These are phyloP conservation scores for Lepilemur septentrionalis DNA, from an alignment of 2,797 vertebrate genomes.

Conservation along the genomic window DNA sequence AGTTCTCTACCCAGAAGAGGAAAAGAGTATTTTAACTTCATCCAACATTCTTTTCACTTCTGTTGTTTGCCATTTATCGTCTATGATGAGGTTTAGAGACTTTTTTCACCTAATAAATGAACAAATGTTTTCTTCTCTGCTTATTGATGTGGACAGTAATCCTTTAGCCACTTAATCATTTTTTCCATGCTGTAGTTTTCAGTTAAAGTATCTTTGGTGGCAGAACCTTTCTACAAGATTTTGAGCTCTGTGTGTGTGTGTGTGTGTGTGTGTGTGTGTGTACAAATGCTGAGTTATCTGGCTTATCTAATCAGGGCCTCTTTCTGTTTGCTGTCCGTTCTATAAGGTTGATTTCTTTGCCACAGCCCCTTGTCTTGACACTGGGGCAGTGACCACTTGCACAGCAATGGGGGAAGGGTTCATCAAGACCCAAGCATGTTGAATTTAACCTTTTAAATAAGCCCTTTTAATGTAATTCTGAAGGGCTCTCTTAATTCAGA, in stretches of 20 bases:
- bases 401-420: fast-evolving
- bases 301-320: not conserved
- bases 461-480: not conserved
- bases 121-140: slow-evolving; percentile 57
- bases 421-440: not conserved
- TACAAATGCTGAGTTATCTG: not conserved
- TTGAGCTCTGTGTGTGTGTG: not conserved
- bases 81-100: not conserved
- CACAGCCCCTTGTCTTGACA: not conserved
- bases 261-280: not conserved
- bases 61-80: not conserved
- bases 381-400: not conserved
- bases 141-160: slow-evolving; percentile 34
- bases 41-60: not conserved
- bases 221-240: slow-evolving; percentile 24
- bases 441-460: not conserved
- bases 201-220: slow-evolving; percentile 62
- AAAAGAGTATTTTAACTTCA: fast-evolving
- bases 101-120: slow-evolving; percentile 42
- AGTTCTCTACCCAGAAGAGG: not conserved
- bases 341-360: not conserved
- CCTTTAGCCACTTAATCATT: slow-evolving; percentile 56
- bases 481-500: not conserved
- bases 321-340: not conserved
- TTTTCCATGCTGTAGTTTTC: not conserved